Base-by-base conservation (phyloP, 2,797 vertebrate genomes). In the Thripadectes ignobilis region DNA sequence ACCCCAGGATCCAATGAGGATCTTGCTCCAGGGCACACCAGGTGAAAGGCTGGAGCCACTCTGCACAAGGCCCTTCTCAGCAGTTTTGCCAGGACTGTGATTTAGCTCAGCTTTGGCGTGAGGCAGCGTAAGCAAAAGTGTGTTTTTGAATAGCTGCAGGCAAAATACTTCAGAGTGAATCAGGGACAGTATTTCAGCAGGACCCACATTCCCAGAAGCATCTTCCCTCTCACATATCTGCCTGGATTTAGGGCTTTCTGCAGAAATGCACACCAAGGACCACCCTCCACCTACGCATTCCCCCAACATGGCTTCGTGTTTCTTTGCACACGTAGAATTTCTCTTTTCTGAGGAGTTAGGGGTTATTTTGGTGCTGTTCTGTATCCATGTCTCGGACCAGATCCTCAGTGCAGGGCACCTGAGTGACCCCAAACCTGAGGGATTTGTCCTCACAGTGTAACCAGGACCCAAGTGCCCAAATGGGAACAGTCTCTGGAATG, bases 321-420 rank as follows among this genome's bases (percentile, higher is more conserved):
- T 8, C 17, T 32, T 8, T 51, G 7, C 52, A 5, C 16, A 26
- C 9, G 36, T 13, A 2, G 7, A 24, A 45, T 13, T 15, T 0
- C 6, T 14, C 8, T 17, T 46, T 15, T 2, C 14, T 5, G 14
- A 49, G 32, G 51, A 63, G 21, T 7, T 21, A 5, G 8, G 2
- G 4, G 39, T 14, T 21, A 5, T 23, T 84, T 51, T 22, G 24
- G 3, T 58, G 46, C 14, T 13, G 3, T 8, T 5, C 1, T 0
- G 4, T 20, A 7, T 34, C 38, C 7, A 0, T 22, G 18, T 2
- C 41, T 49, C 8, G 27, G 55, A 18, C n/a, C 7, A 39, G 21
- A 15, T 30, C 39, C 32, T 39, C 1, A 26, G 38, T 19, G 23
- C 22, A 27, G 46, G 30, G 46, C 7, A 10, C 6, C 12, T 6